Base-by-base conservation (phyloP, 64 coral and sea anemone genomes). In the Hydrozoanthus tunicans region DNA sequence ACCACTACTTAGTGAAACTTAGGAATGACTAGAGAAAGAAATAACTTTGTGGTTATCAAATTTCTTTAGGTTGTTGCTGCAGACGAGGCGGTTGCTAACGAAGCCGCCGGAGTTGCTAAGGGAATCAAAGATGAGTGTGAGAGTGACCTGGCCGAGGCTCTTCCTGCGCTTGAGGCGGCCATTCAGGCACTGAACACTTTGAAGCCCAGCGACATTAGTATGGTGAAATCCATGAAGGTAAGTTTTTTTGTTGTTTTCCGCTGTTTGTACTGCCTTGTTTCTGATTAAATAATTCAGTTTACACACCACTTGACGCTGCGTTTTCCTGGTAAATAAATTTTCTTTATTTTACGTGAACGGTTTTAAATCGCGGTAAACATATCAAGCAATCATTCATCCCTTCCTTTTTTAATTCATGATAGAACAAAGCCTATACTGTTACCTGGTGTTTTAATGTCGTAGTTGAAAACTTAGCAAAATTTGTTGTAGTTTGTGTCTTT, bases 181-280 rank as follows among this genome's bases (percentile, higher is more conserved):
- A 95, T 99, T 57, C 92, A 96, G 67, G 97, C 97, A 63, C 77
- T 99, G 15, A 93, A 99, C 66, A 99, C 97, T 5, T 92, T 99
- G 13, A 99, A 99, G 83, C 97, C 97, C 14, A 99, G 97, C 72
- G 97, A 99, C 78, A 99, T 99, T 17, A 93, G 91, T 86, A 99
- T 99, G 97, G 97, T 99, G 23, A 99, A 99, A 64, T 85, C 94
- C 11, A 99, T 99, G 97, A 99, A 99, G 97, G 97, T 98, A 93
- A 56, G 64, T 4, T 5, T 14, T 9, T 4, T 61, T 5, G 0
- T 59, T 7, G 3, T 1, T 58, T n/a, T 32, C 6, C 63, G 24
- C 4, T 53, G 7, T 32, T 12, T 52, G 3, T 9, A 3, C 24
- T 15, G 43, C 26, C 4, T 78, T 43, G 71, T 78, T 78, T 14